Base-by-base conservation (phyloP, 2,888 invertebrate species). In the Lepidochitona cinerea region DNA sequence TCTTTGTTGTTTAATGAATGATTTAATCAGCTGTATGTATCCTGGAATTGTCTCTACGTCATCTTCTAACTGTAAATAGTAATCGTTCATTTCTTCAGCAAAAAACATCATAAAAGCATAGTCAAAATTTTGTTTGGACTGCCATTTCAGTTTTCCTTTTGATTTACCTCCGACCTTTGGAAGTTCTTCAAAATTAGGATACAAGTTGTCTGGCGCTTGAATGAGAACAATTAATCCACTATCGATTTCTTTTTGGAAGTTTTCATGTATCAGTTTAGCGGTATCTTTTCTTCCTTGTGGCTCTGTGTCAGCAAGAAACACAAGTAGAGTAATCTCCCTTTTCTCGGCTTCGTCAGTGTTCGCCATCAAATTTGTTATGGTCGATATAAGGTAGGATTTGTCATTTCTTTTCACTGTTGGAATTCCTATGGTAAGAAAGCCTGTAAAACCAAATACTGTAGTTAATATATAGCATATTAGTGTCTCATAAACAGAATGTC, bases 121-220 rank as follows among this genome's bases (percentile, higher is more conserved):
- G 81, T 91, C 91, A 54, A 89, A 80, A 36, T 90, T 90, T 82
- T 91, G 91, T 75, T 91, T 91, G 12, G 90, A 83, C 33, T 90
- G 80, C 91, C 91, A 91, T 64, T 85, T 76, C 0, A 90, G 86
- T 33, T 89, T 81, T 12, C 84, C 83, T 29, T 82, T 79, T 0
- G 87, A 79, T 59, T 87, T 85, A 77, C 82, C 90, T n/a, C 1
- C 7, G 18, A 72, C 91, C 35, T 86, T 78, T 71, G 82, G 81
- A 0, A 81, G 70, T 32, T 79, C 68, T 4, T 72, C 67, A 29
- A 86, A 67, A 6, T 54, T 68, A 12, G 83, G 80, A 72, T 87
- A 87, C 75, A 82, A 84, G 18, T 72, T 66, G 3, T 32, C 14
- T 0, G 82, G 77, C 0, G 89, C 86, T 67, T 88, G 85, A 26